Base-by-base conservation (phyloP, 2,888 invertebrate species). In the Anodontia alba region DNA sequence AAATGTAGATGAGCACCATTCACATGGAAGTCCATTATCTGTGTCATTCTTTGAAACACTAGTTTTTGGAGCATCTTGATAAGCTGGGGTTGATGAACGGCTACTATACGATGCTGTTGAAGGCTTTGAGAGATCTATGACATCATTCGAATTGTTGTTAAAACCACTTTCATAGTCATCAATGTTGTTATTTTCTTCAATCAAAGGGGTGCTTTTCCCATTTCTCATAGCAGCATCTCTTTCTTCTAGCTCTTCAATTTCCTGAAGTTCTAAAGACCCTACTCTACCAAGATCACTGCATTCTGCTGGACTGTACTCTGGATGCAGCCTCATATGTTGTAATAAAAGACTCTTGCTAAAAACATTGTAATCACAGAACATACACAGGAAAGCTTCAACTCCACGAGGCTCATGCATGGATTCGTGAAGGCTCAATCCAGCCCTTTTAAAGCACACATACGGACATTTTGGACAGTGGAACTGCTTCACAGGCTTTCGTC, bases 1-100 rank as follows among this genome's bases (percentile, higher is more conserved):
- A 75, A 91, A 91, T 43, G 89, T 89, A 23, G 91, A 89, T 17
- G 86, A 80, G 80, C 93, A 93, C 92, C 93, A 92, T 77, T 93
- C 92, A 88, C 93, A 93, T 17, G 88, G 88, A 43, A 85, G 81
- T 36, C 54, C 66, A 36, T 43, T 36, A 23, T 76, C 51, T 8
- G 5, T 38, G 36, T 72, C 67, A 42, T 78, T 78, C 54, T 82
- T 82, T 17, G 71, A 69, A 23, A 57, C 54, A 17, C 42, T 66
- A 33, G 72, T 75, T 51, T 10, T 54, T 23, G 57, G 72, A n/a
- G 54, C 68, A 26, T 67, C 70, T 29, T 31, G 57, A 26, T 26
- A 66, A n/a, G 66, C 51, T 31, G 80, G 73, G 29, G 80, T 80
- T 26, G 81, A 74, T 49, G 84, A 62, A 70, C 79, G 70, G 51